Percentiles rank a stretch among this genome's conserved stretches.
Evolutionary conservation across 92 coral and sea anemone species (phyloP).

Genomic region (Palythoa grandis): DNA sequence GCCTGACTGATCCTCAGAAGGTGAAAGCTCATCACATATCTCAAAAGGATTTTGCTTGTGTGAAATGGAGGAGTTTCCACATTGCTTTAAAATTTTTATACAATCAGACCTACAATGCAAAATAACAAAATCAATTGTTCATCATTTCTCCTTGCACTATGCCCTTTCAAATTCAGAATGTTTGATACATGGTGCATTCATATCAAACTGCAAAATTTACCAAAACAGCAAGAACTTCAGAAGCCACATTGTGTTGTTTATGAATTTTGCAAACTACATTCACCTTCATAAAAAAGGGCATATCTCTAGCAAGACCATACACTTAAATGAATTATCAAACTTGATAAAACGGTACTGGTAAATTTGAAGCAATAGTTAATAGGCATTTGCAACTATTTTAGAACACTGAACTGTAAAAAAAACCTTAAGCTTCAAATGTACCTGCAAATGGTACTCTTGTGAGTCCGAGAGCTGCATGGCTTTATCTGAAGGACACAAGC

Average conservation of each 20-base stretch:
- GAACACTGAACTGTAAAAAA: background rate
- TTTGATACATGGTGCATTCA: no score
- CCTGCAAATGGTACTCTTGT: conserved; percentile 96
- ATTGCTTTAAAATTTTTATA: conserved; percentile 77
- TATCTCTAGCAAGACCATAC: background rate
- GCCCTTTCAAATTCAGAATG: background rate
- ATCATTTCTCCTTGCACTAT: background rate
- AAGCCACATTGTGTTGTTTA: no score
- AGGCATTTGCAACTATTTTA: no score
- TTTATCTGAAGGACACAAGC: conserved; percentile 95
- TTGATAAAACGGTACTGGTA: no score
- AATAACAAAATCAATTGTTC: background rate
- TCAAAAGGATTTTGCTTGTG: conserved; percentile 57
- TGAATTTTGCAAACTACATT: no score
- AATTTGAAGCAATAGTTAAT: no score
- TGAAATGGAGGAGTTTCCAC: conserved; percentile 76
- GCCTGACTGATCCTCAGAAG: conserved; percentile 74
- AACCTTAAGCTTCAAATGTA: conserved; percentile 3
- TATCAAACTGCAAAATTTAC: background rate
- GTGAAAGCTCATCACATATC: conserved; percentile 82
- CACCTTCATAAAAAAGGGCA: no score
- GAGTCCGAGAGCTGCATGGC: conserved; percentile 92
- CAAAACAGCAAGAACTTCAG: background rate
- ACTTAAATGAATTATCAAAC: background rate
- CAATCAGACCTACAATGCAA: conserved; percentile 79